Percentiles rank a stretch among this genome's conserved stretches.
Evolutionary conservation across 2,113 vertebrate genomes (phyloP).

Genomic region (Sceloporus tristichus): DNA sequence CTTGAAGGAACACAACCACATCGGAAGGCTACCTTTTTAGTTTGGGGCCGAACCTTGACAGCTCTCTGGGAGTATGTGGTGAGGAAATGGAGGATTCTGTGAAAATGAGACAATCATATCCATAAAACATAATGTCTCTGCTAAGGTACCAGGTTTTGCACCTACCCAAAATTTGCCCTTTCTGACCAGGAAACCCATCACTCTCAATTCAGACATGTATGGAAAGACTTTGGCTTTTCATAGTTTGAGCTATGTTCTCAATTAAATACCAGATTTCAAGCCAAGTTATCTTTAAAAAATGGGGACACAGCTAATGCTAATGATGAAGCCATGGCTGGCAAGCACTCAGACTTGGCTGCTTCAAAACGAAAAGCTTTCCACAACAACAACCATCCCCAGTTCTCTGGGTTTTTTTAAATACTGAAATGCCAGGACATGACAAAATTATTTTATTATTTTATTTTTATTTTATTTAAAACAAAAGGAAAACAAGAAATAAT

Average conservation of each 20-base stretch:
- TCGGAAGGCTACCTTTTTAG: too few relatives aligned
- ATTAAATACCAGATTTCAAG: background rate
- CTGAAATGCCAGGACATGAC: background rate
- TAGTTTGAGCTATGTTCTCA: background rate
- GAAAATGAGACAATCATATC: too few relatives aligned
- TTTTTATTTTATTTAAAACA: background rate
- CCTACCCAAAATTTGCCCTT: background rate
- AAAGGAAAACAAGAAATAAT: background rate
- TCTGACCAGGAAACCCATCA: background rate
- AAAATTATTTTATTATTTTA: background rate
- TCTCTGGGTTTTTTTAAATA: too few relatives aligned
- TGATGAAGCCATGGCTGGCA: background rate
- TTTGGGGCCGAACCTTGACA: too few relatives aligned
- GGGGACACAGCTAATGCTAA: background rate
- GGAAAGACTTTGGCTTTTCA: too few relatives aligned
- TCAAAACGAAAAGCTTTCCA: background rate
- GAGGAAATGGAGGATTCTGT: too few relatives aligned
- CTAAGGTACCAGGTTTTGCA: background rate
- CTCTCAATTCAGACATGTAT: background rate
- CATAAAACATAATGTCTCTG: too few relatives aligned
- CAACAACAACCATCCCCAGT: too few relatives aligned
- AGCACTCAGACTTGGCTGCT: background rate
- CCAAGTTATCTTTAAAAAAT: too few relatives aligned
- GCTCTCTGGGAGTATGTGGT: too few relatives aligned
- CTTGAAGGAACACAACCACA: too few relatives aligned